These are phyloP conservation scores for Gibbula magus DNA, from an alignment of 2,888 invertebrate genomes.

Conservation along the genomic window DNA sequence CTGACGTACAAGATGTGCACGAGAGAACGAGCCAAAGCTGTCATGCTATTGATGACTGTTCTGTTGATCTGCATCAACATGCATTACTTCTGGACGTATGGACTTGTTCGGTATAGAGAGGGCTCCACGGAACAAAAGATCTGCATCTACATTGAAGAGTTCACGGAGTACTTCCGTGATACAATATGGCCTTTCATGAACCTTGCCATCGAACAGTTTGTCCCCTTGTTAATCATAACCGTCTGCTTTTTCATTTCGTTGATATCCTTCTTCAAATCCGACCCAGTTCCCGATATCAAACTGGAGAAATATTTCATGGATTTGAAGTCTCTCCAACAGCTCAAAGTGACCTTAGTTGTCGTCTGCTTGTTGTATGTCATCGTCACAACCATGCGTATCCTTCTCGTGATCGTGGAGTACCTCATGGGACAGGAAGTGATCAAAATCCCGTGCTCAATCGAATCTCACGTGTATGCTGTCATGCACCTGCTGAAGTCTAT, in stretches of 20 bases:
- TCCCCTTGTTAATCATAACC: slow-evolving; percentile 61
- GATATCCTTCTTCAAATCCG: slow-evolving; percentile 21
- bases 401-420: slow-evolving; percentile 30
- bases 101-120: slow-evolving; percentile 51
- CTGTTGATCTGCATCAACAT: slow-evolving; percentile 70
- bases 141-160: slow-evolving; percentile 60
- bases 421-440: slow-evolving; percentile 27
- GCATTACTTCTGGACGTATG: slow-evolving; percentile 73
- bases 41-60: slow-evolving; percentile 68
- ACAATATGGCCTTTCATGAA: slow-evolving; percentile 67
- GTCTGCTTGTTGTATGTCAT: slow-evolving; percentile 39
- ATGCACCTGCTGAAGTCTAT: slow-evolving; percentile 41
- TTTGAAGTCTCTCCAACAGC: slow-evolving; percentile 55
- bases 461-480: slow-evolving; percentile 27
- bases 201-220: slow-evolving; percentile 57
- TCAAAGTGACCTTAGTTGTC: slow-evolving; percentile 43
- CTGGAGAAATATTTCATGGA: slow-evolving; percentile 65
- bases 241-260: slow-evolving; percentile 50
- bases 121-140: slow-evolving; percentile 36
- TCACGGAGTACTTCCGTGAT: slow-evolving; percentile 60
- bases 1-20: slow-evolving; percentile 67
- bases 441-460: slow-evolving; percentile 28
- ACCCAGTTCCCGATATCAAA: slow-evolving; percentile 40
- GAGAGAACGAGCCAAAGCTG: slow-evolving; percentile 64
- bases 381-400: slow-evolving; percentile 32